phyloP scores from a whole-genome alignment of 1,140 invertebrate species.

The Bombus confusus region DNA sequence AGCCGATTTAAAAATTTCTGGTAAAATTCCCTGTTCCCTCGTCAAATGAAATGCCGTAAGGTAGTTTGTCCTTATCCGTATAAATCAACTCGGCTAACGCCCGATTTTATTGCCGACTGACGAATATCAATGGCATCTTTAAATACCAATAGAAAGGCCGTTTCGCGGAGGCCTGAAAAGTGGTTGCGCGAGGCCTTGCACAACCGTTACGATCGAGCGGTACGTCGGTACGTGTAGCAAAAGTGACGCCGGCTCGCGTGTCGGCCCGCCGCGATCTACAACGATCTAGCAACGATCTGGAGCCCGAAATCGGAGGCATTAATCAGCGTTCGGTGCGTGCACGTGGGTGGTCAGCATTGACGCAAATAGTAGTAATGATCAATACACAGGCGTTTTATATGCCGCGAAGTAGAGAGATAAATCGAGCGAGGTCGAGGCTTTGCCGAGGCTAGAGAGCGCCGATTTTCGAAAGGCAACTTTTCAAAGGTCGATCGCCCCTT shows the following conservation, averaged over 20 bases:
- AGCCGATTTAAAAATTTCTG: too few relatives aligned
- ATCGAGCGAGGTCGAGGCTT: constrained; percentile 65
- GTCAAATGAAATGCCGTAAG: neutral
- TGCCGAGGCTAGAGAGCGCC: constrained; percentile 21
- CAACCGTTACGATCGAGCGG: constrained; percentile 56
- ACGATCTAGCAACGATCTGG: constrained; percentile 60
- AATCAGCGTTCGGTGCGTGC: constrained; percentile 64
- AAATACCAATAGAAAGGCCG: constrained; percentile 46
- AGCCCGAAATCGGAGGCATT: constrained; percentile 68
- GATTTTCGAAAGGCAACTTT: constrained; percentile 64
- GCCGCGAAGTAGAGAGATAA: constrained; percentile 36
- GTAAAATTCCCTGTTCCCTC: too few relatives aligned
- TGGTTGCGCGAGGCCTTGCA: constrained; percentile 44
- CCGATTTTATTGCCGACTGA: neutral
- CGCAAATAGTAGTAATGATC: constrained; percentile 64
- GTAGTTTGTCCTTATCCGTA: neutral
- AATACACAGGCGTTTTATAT: constrained; percentile 35
- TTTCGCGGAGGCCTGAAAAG: constrained; percentile 51
- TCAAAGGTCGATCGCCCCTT: constrained; percentile 63
- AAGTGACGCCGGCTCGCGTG: constrained; percentile 56
- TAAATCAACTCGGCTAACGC: neutral
- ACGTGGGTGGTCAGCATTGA: constrained; percentile 67
- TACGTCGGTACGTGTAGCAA: constrained; percentile 42
- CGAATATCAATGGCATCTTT: constrained; percentile 51
- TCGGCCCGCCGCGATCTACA: constrained; percentile 58